phyloP scores from a whole-genome alignment of 2,797 vertebrate genomes.

The Linurgus olivaceus region DNA sequence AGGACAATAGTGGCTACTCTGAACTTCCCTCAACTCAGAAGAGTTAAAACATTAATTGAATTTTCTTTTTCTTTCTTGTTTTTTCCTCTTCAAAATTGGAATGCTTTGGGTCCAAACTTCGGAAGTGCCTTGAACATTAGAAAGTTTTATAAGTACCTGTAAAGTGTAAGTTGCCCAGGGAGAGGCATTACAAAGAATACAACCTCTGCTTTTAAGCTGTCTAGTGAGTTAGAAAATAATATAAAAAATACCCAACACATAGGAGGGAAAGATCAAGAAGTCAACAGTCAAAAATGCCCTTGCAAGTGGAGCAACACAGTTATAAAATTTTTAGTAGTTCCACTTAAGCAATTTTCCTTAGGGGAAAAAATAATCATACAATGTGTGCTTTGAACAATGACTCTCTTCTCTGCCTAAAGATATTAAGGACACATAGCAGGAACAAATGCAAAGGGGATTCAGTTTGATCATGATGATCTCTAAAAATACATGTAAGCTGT shows the following conservation, averaged over 20 bases:
- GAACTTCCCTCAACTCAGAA: not conserved
- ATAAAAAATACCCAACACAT: not conserved
- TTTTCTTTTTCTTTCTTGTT: not conserved
- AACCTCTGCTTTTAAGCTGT: not conserved
- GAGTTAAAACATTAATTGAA: not conserved
- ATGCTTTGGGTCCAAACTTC: not conserved
- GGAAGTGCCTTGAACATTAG: not conserved
- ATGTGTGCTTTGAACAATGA: not conserved
- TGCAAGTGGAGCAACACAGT: not conserved
- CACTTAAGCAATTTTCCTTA: not conserved
- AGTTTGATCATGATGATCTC: not conserved
- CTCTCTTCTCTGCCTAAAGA: not conserved
- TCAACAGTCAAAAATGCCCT: not conserved
- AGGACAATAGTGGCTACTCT: not conserved
- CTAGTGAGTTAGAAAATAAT: not conserved
- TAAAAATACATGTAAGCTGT: slow-evolving; percentile 20
- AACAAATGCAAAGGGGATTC: not conserved
- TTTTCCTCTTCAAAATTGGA: not conserved
- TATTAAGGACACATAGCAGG: not conserved
- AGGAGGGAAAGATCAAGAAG: not conserved
- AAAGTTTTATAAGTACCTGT: not conserved
- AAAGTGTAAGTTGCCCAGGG: not conserved
- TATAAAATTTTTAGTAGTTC: not conserved
- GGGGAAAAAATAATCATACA: not conserved
- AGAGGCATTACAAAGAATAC: not conserved